Base-by-base conservation (phyloP, 2,797 vertebrate genomes). In the Poeciliopsis presidionis region DNA sequence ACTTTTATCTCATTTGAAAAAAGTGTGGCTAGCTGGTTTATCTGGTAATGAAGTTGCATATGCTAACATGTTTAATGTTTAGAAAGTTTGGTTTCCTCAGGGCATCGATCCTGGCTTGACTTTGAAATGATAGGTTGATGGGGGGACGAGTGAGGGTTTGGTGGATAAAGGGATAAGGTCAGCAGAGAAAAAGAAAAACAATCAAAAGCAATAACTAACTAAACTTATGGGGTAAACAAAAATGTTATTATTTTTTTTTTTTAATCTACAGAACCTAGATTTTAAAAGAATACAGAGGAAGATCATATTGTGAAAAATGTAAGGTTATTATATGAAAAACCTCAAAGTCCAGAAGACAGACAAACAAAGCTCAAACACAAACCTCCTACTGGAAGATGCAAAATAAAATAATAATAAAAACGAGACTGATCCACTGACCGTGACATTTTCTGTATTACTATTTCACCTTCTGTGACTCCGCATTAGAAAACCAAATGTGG, bases 401-500 rank as follows among this genome's bases (percentile, higher is more conserved):
- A 73, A 73, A 7, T 55, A 39, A 33, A 46, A 8, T 8, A 46
- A 70, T 18, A 46, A n/a, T 14, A 51, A 70, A 30, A 47, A 11
- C 47, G 33, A 49, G 46, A 14, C 16, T n/a, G 6, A 36, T 57
- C n/a, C 14, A 8, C 25, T 30, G 28, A 30, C 55, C 5, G 12
- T 43, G 18, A 33, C 12, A 45, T 41, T 57, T 55, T 77, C 22
- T 36, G 30, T n/a, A 22, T 67, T 49, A 8, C 69, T 39, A 0
- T 57, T 33, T 43, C n/a, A 7, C 33, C 71, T 57, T 71, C 70
- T 74, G 39, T 59, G 8, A 77, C 53, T 80, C 57, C 63, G 39
- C 57, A 70, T 70, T 33, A 74, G n/a, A 74, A 28, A 73, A 59
- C 55, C 76, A 74, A 72, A 78, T 46, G 73, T 72, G 86, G 61